These are phyloP conservation scores for Saccostrea echinata DNA, from an alignment of 1,140 invertebrate species.

Conservation along the genomic window DNA sequence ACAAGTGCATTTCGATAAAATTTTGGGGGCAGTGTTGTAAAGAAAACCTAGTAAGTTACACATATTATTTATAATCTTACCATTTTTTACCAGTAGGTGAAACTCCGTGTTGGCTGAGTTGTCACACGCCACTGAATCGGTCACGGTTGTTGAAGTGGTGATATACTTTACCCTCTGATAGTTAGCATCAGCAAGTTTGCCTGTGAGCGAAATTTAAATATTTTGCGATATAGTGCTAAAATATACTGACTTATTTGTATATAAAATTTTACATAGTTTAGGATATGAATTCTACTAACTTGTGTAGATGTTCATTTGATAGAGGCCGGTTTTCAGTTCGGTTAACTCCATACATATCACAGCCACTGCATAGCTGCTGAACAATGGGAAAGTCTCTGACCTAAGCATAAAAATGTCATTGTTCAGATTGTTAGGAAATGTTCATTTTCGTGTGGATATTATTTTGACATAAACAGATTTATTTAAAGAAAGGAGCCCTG, in stretches of 20 bases:
- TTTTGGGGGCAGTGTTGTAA: background rate
- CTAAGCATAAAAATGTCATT: background rate
- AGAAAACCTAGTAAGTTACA: background rate
- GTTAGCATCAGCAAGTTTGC: constrained; percentile 45
- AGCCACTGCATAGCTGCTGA: constrained; percentile 41
- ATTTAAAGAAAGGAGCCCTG: too few relatives aligned
- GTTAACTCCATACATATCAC: constrained; percentile 46
- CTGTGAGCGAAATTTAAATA: background rate
- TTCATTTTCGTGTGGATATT: too few relatives aligned
- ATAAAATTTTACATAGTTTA: background rate
- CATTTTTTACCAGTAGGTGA: constrained; percentile 27
- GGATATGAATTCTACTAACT: constrained; percentile 40
- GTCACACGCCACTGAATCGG: constrained; percentile 42
- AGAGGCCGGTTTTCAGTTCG: constrained; percentile 25
- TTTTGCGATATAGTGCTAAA: background rate
- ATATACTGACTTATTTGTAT: too few relatives aligned
- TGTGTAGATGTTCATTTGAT: constrained; percentile 46
- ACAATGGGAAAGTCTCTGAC: constrained; percentile 40
- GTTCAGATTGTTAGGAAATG: too few relatives aligned
- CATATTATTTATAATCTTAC: constrained; percentile 21
- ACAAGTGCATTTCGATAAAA: background rate
- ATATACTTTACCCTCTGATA: constrained; percentile 52
- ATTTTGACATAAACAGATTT: too few relatives aligned
- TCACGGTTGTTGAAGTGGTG: constrained; percentile 40
- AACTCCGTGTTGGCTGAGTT: constrained; percentile 44